Conservation (phyloP, 2,113 vertebrate species). For the Circaetus gallicus region DNA sequence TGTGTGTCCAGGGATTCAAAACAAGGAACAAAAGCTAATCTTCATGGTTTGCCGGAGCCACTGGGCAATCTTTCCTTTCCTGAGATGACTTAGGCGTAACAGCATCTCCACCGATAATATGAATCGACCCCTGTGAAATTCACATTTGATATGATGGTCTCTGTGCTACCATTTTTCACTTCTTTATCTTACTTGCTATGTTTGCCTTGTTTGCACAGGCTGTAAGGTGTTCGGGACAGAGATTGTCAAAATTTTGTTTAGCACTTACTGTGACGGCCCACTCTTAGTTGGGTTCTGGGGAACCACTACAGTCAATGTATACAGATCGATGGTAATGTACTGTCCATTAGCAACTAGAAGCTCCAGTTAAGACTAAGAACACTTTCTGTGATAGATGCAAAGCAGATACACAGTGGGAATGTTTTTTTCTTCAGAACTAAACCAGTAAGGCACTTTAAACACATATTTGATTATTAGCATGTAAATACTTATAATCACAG, state of each 20-base stretch:
- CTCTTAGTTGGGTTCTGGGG: not conserved
- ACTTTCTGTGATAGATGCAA: not conserved
- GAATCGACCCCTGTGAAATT: not conserved
- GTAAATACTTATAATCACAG: not conserved
- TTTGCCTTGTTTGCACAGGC: not conserved
- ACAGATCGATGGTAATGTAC: not conserved
- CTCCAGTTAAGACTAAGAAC: not conserved
- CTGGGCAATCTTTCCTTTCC: not conserved
- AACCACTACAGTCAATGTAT: not conserved
- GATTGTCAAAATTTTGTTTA: not conserved
- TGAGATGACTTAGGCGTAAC: not conserved
- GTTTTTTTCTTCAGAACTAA: not conserved
- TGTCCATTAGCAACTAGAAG: not conserved
- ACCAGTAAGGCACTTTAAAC: not conserved
- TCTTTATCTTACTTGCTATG: not conserved
- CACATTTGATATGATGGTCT: not conserved
- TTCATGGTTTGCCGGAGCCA: not conserved
- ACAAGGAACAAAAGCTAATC: not conserved
- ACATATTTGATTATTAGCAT: not conserved
- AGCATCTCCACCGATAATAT: not conserved
- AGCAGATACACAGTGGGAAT: not conserved
- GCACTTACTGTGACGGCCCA: not conserved
- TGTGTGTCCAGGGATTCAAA: not conserved
- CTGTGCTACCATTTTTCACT: not conserved
- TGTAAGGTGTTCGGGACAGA: not conserved